These are phyloP conservation scores for Himalopsyche anomala DNA, from an alignment of 2,888 invertebrate genomes.

Conservation along the genomic window DNA sequence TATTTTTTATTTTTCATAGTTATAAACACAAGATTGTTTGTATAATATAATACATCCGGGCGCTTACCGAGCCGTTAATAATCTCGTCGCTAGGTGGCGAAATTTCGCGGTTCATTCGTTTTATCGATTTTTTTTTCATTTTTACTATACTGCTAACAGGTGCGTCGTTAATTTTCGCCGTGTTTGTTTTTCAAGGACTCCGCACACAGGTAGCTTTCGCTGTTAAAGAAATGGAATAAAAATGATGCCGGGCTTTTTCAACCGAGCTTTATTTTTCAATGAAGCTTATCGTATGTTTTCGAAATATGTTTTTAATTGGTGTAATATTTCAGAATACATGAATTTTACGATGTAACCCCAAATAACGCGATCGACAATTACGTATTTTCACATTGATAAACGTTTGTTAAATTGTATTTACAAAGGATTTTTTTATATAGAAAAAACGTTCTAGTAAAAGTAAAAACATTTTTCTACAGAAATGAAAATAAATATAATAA, in stretches of 20 bases:
- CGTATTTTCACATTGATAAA: too few relatives aligned
- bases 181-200: constrained; percentile 39
- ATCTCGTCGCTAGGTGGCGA: constrained; percentile 36
- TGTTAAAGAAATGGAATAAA: constrained; percentile 3
- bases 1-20: neutral
- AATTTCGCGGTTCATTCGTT: constrained; percentile 40
- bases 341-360: too few relatives aligned
- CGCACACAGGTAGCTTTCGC: constrained; percentile 4
- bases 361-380: too few relatives aligned
- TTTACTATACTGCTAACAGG: constrained; percentile 19
- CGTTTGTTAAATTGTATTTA: too few relatives aligned
- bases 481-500: too few relatives aligned
- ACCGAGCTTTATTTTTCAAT: constrained; percentile 2
- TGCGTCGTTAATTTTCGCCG: constrained; percentile 34
- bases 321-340: too few relatives aligned
- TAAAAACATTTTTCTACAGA: too few relatives aligned
- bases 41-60: neutral
- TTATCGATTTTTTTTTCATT: constrained; percentile 41
- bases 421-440: too few relatives aligned
- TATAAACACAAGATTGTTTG: constrained; percentile 17
- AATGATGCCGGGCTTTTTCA: constrained; percentile 15
- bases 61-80: constrained; percentile 19
- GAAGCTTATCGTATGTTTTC: neutral
- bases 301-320: too few relatives aligned
- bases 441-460: too few relatives aligned